Evolutionary conservation across 2,113 vertebrate genomes (phyloP), one percentile per base, ranked within the genome.

Genomic region (Sakesphorus luctuosus): DNA sequence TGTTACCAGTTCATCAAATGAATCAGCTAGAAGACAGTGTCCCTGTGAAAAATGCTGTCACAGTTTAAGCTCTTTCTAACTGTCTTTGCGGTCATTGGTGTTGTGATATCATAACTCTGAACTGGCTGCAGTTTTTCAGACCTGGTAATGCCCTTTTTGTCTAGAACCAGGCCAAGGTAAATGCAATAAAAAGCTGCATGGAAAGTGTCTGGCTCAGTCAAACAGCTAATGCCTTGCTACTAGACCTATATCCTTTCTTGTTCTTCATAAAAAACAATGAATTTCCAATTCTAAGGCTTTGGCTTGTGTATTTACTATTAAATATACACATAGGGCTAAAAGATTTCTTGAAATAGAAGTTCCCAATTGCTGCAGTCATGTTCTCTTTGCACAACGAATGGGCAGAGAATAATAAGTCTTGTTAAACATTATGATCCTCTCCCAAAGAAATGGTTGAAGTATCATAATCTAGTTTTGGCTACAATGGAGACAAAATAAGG

Each of bases 1-100:
- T 93, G 63, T 93, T 94, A 95, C 78, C 1, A 19, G 29, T 67
- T 36, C 3, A 4, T 94, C 85, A 94, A 90, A 92, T 31, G 47
- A 93, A 85, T 68, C 90, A 91, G 55, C 63, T 93, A 90, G 63
- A 91, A 58, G 55, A 85, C 59, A 66, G 6, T 11, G 38, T 77
- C 43, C n/a, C 68, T 59, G 55, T 0, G 5, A 90, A 92, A 50
- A 95, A 84, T 0, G 14, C 31, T 90, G 55, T 63, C 2, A 10
- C 11, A 7, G 44, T 29, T 67, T 3, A 2, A 67, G 23, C 17
- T 58, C 21, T 69, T 84, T 84, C 13, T 53, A 14, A 7, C 20
- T 19, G 23, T 16, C 31, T 65, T 74, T 50, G 38, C 49, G 83
- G 71, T 4, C 2, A 2, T 19, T 0, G 1, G 19, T 65, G 14